phyloP scores from a whole-genome alignment of 2,888 invertebrate genomes.

The Microchrysa polita region DNA sequence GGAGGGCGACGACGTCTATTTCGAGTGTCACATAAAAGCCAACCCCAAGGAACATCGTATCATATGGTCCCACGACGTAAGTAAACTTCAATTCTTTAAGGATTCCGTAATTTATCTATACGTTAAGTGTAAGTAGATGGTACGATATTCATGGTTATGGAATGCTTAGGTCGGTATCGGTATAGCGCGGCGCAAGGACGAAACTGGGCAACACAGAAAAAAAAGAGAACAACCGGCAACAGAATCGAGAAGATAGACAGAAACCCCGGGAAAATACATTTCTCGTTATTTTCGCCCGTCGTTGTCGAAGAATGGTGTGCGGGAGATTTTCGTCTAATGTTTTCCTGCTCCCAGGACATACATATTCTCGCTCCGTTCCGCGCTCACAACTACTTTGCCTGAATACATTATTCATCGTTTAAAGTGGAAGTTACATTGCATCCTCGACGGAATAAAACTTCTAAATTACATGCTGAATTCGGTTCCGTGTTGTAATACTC shows the following conservation, averaged over 20 bases:
- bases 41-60: constrained; percentile 81
- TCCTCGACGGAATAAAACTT: constrained; percentile 39
- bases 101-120: constrained; percentile 26
- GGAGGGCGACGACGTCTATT: constrained; percentile 83
- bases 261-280: not conserved
- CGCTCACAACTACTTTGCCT: not conserved
- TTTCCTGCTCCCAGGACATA: not conserved
- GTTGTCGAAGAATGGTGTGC: not conserved
- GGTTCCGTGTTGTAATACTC: constrained; percentile 20
- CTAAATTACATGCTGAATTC: constrained; percentile 43
- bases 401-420: constrained; percentile 50
- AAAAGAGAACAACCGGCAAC: too few relatives aligned
- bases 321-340: not conserved
- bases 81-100: constrained; percentile 59
- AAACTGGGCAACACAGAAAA: too few relatives aligned
- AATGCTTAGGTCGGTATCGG: too few relatives aligned
- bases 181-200: too few relatives aligned
- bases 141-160: not conserved
- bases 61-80: constrained; percentile 81
- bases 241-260: too few relatives aligned
- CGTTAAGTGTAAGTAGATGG: too few relatives aligned
- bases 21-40: constrained; percentile 80
- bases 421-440: constrained; percentile 46
- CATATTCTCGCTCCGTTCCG: not conserved
- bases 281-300: not conserved